Conservation (phyloP, 2,113 vertebrate species). For the Aegotheles bennettii region DNA sequence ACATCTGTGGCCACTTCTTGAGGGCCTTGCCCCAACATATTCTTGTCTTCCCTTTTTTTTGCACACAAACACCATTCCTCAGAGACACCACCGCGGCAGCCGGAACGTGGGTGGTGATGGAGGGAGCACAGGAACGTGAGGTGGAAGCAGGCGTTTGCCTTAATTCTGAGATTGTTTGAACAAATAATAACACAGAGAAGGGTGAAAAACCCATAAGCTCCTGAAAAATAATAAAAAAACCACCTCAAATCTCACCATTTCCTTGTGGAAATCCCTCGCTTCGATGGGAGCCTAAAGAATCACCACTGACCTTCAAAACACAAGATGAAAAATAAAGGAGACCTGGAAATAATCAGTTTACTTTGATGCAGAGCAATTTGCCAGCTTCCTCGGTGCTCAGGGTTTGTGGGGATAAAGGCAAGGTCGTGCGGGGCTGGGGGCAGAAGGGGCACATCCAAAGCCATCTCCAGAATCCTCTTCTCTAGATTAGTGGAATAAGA, state of each 20-base stretch:
- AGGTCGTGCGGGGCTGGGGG: not conserved
- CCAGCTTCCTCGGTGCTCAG: accelerated
- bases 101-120: accelerated
- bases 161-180: not conserved
- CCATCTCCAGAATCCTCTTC: not conserved
- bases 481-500: conserved; percentile 12
- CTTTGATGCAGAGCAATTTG: not conserved
- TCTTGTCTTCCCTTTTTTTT: too few species aligned
- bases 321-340: not conserved
- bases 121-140: accelerated
- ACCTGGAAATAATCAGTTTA: not conserved
- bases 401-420: not conserved
- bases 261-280: not conserved
- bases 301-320: not conserved
- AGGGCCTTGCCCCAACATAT: accelerated
- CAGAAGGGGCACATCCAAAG: accelerated
- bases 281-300: not conserved
- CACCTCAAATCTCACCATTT: not conserved
- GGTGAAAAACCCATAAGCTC: not conserved
- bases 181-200: not conserved
- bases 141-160: accelerated
- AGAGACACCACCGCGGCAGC: accelerated
- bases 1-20: accelerated
- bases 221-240: not conserved
- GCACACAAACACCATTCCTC: accelerated